Evolutionary conservation across 2,888 invertebrate genomes (phyloP).

Genomic region (Caenorhabditis panamensis): DNA sequence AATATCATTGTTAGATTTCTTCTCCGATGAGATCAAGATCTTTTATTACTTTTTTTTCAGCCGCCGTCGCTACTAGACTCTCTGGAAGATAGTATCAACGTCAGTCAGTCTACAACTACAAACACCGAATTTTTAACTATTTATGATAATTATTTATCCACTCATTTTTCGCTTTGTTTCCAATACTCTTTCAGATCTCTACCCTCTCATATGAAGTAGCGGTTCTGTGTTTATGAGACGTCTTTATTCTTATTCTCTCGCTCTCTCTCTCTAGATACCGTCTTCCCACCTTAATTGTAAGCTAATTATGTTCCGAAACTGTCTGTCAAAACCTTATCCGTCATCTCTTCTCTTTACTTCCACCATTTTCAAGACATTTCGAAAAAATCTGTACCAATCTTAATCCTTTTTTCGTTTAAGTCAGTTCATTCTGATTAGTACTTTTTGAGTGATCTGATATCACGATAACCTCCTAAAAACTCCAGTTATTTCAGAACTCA

Average conservation of each 20-base stretch:
- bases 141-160: neutral
- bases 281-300: too few species aligned
- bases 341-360: neutral
- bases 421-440: neutral
- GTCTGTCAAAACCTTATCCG: neutral
- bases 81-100: neutral
- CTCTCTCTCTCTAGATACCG: too few species aligned
- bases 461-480: too few species aligned
- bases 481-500: slow-evolving; percentile 36
- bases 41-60: slow-evolving; percentile 24
- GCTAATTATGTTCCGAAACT: neutral
- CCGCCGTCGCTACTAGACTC: slow-evolving; percentile 54
- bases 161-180: too few species aligned
- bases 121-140: neutral
- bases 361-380: too few species aligned
- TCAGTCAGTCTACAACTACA: too few species aligned
- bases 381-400: too few species aligned
- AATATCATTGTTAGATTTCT: too few species aligned
- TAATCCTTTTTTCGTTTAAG: too few species aligned
- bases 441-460: too few species aligned
- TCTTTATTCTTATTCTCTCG: too few species aligned
- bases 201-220: neutral
- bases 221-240: neutral
- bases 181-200: neutral
- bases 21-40: neutral